Evolutionary conservation across 2,888 invertebrate species (phyloP).

Genomic region (Stratiomys singularior): DNA sequence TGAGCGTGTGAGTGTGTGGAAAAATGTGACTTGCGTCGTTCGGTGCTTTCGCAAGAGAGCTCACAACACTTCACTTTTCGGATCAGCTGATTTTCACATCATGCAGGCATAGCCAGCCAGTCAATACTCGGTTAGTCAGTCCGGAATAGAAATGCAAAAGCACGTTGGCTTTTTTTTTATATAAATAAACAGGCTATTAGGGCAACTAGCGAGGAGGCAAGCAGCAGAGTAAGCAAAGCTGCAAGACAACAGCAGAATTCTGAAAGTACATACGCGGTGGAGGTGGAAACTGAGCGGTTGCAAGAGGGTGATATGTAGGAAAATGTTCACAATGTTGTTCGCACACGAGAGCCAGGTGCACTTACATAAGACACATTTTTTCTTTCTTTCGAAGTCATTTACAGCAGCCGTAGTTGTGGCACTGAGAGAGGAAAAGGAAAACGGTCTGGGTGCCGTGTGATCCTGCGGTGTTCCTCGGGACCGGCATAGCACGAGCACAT

Average conservation of each 20-base stretch:
- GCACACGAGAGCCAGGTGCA: slow-evolving; percentile 21
- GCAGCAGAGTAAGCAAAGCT: no score
- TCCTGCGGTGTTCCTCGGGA: not conserved
- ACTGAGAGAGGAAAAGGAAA: not conserved
- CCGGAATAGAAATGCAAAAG: slow-evolving; percentile 14
- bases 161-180: slow-evolving; percentile 8
- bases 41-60: not conserved
- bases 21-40: slow-evolving; percentile 10
- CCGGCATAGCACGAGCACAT: not conserved
- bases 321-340: not conserved
- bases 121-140: not conserved
- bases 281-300: not conserved
- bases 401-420: not conserved
- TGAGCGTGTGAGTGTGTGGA: not conserved
- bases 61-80: slow-evolving; percentile 4
- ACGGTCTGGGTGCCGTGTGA: not conserved
- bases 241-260: no score
- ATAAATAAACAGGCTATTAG: slow-evolving; percentile 36
- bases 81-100: slow-evolving; percentile 21
- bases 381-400: no score
- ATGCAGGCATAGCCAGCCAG: no score
- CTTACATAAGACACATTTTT: slow-evolving; percentile 20
- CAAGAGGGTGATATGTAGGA: slow-evolving; percentile 10
- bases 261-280: no score
- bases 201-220: not conserved